A percentile compares a stretch with the other conserved stretches of the same genome.
Conservation (phyloP, 2,797 vertebrate genomes). For the Phoxinus dragarum region DNA sequence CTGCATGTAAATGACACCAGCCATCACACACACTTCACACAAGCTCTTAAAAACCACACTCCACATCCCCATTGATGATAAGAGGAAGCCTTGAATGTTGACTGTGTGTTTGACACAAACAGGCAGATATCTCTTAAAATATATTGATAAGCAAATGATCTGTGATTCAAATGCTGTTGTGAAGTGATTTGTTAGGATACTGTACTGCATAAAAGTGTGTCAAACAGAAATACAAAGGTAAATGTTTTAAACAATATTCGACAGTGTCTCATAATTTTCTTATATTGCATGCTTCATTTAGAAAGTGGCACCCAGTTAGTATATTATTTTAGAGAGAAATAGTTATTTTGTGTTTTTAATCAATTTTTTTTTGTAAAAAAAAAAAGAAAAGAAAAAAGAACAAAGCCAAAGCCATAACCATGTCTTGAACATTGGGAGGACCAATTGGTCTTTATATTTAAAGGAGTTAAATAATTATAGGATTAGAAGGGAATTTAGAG, state of each 20-base stretch:
- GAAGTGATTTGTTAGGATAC: neutral
- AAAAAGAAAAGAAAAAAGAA: too few species aligned
- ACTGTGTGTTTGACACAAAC: neutral
- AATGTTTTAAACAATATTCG: neutral
- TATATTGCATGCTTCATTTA: neutral
- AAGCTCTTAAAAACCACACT: conserved; percentile 41
- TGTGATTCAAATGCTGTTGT: neutral
- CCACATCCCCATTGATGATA: conserved; percentile 27
- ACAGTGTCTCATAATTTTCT: neutral
- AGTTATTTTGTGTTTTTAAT: too few species aligned
- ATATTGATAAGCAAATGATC: conserved; percentile 2
- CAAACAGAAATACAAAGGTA: neutral
- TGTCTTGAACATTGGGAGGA: too few species aligned
- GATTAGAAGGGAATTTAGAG: neutral
- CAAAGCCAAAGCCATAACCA: too few species aligned
- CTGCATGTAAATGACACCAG: conserved; percentile 84
- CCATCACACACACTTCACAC: conserved; percentile 64
- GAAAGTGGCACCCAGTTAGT: neutral
- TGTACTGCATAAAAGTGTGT: neutral
- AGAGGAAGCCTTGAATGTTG: conserved; percentile 73
- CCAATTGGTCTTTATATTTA: neutral
- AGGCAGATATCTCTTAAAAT: neutral
- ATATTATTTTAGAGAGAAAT: neutral
- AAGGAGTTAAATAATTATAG: neutral
- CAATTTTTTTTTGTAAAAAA: too few species aligned